Conservation (phyloP, 2,888 invertebrate species). For the Strigamia crassipes region DNA sequence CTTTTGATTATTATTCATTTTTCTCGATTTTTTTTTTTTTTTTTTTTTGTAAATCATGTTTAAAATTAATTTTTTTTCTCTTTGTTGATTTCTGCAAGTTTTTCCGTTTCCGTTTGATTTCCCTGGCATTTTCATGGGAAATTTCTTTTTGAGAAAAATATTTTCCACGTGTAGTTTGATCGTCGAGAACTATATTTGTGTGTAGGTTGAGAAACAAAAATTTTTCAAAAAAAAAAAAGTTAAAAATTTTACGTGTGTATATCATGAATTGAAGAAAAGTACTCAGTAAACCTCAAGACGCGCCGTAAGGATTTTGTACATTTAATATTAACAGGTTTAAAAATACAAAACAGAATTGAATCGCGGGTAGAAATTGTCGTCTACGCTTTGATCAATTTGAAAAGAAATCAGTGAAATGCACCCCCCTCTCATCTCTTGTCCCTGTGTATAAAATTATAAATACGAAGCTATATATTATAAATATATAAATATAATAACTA, state of each 20-base stretch:
- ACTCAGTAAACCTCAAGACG: conserved; percentile 28
- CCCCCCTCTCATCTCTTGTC: conserved; percentile 18
- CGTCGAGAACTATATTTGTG: too few species aligned
- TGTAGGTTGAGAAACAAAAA: background rate
- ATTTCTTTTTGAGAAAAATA: too few species aligned
- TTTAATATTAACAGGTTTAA: conserved; percentile 39
- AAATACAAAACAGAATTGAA: background rate
- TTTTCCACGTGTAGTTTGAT: too few species aligned
- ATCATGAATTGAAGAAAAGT: conserved; percentile 17
- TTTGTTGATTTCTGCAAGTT: background rate
- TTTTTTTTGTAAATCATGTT: background rate
- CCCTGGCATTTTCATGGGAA: background rate
- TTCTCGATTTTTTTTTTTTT: background rate
- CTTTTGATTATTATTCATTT: background rate
- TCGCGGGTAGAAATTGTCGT: too few species aligned
- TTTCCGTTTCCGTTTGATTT: background rate
- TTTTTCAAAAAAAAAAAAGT: background rate
- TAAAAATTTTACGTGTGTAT: conserved; percentile 14
- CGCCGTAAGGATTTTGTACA: conserved; percentile 43
- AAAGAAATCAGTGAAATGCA: background rate
- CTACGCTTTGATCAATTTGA: background rate
- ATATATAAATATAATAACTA: conserved; percentile 42
- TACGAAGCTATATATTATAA: conserved; percentile 36
- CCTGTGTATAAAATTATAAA: conserved; percentile 42
- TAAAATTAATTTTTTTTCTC: background rate